These are phyloP conservation scores for Hippopotamus amphibius DNA, from an alignment of 2,113 vertebrate species.

Conservation along the genomic window DNA sequence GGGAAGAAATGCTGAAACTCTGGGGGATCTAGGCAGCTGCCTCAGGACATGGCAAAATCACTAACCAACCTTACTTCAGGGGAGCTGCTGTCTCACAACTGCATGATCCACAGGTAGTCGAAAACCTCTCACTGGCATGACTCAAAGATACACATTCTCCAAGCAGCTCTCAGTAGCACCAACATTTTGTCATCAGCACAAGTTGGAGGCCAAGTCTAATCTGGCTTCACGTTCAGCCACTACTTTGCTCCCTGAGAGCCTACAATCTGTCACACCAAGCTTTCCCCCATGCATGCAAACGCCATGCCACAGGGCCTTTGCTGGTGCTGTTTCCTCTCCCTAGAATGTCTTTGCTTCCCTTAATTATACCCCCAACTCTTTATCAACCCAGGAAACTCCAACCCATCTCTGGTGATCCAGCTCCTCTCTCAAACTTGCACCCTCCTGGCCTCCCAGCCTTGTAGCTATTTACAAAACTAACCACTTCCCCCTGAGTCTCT, in stretches of 20 bases:
- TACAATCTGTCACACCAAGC: not conserved
- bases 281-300: not conserved
- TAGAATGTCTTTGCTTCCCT: not conserved
- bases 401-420: not conserved
- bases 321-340: not conserved
- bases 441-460: not conserved
- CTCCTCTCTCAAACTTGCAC: not conserved
- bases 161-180: not conserved
- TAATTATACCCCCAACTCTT: not conserved
- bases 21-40: constrained; percentile 22
- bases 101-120: not conserved
- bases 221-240: not conserved
- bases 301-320: not conserved
- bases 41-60: not conserved
- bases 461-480: not conserved
- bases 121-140: not conserved
- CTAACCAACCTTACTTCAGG: not conserved
- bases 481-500: not conserved
- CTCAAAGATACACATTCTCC: not conserved
- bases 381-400: not conserved
- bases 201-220: not conserved
- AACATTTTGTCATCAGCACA: not conserved
- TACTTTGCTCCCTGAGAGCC: not conserved
- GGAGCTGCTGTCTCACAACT: not conserved
- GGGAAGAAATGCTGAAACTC: constrained; percentile 21